Base-by-base conservation (phyloP, 2,113 vertebrate species). In the Alligator mississippiensis region DNA sequence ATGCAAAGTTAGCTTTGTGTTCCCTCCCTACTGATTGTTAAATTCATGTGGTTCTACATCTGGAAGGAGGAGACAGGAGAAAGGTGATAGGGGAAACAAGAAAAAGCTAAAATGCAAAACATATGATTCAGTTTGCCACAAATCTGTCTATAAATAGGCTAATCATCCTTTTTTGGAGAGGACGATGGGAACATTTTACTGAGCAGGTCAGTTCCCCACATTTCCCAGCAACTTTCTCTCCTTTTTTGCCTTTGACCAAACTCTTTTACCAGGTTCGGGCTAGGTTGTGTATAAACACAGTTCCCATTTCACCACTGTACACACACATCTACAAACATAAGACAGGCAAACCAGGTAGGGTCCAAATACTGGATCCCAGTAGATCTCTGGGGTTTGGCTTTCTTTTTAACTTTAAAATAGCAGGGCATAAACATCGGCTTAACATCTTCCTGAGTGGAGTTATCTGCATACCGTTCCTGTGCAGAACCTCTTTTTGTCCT, bases 391-490 rank as follows among this genome's bases (percentile, higher is more conserved):
- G 85, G 22, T 62, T 89, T 0, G 0, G 87, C 76, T 27, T 1
- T 92, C 18, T 85, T 90, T 58, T 92, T 62, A 28, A 12, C 24
- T 82, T 86, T 57, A 92, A 93, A 82, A 28, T 24, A 62, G n/a
- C 25, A 84, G 30, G 84, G 81, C 60, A 14, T 74, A 58, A 92
- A 13, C 85, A 88, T 58, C 16, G 91, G 47, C 62, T 76, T 30
- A 80, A 59, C 0, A 0, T 75, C 79, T 24, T 34, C 72, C 89
- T 84, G 13, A 91, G 27, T 3, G 2, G 2, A 19, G 59, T 15
- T 70, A 24, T 80, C 93, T 80, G 55, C 59, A 2, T 60, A 11
- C 61, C 62, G 89, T 82, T 84, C 15, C 47, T 47, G 4, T 47
- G 78, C 79, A 87, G 76, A 62, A 18, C 21, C 1, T 0, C 83